Evolutionary conservation across 2,113 vertebrate genomes (phyloP).

Genomic region (Cheilinus undulatus): DNA sequence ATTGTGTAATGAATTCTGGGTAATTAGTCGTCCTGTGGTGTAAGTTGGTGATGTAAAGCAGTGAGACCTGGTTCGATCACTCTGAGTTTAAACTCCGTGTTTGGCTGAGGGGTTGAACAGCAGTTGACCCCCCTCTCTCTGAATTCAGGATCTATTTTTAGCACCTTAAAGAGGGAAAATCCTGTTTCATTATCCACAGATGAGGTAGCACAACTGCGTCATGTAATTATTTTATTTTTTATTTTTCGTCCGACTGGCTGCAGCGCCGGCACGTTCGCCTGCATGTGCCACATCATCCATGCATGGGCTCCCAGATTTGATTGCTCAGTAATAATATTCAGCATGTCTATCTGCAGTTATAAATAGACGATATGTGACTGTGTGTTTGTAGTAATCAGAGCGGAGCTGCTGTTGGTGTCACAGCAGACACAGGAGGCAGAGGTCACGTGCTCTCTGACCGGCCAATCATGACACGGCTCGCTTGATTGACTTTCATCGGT

Average conservation of each 20-base stretch:
- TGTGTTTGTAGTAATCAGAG: slow-evolving; percentile 53
- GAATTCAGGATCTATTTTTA: slow-evolving; percentile 58
- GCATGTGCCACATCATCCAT: slow-evolving; percentile 64
- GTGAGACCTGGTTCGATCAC: not conserved
- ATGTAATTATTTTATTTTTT: slow-evolving; percentile 15
- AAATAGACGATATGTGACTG: slow-evolving; percentile 43
- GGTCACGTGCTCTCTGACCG: slow-evolving; percentile 22
- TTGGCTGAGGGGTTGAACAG: not conserved
- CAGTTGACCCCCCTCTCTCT: not conserved
- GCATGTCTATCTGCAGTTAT: slow-evolving; percentile 43
- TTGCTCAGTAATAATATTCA: slow-evolving; percentile 73
- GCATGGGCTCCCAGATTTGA: slow-evolving; percentile 77
- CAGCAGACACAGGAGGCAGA: not conserved
- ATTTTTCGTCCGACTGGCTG: slow-evolving; percentile 21
- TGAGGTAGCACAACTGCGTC: slow-evolving; percentile 65
- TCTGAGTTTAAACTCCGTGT: not conserved
- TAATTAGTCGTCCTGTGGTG: not conserved
- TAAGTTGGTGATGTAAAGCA: not conserved
- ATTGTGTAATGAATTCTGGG: not conserved
- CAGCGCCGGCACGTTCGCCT: slow-evolving; percentile 57
- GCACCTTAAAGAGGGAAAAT: slow-evolving; percentile 58
- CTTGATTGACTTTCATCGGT: slow-evolving; percentile 49
- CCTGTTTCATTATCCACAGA: slow-evolving; percentile 63
- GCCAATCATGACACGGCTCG: slow-evolving; percentile 31
- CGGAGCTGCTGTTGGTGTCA: slow-evolving; percentile 37